Base-by-base conservation (phyloP, 1,140 invertebrate genomes). In the Magallana gigas region DNA sequence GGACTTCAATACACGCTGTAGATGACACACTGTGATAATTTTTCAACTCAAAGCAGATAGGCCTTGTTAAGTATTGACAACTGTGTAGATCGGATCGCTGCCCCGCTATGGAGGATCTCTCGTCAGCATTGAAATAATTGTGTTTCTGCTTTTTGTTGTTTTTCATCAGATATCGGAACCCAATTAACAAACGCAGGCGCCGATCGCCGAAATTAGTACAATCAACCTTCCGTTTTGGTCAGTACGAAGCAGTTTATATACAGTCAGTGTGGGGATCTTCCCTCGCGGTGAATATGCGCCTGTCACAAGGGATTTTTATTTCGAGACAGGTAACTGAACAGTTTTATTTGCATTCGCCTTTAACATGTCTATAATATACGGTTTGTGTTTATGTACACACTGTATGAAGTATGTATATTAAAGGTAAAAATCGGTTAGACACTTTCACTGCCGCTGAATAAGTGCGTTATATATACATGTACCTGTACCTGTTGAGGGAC, bases 11-110 rank as follows among this genome's bases (percentile, higher is more conserved):
- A n/a, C 16, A 29, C 68, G 18, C 7, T 76, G 23, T 36, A 76
- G 68, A 76, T 76, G 68, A 29, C 68, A 23, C 8, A 76, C 23
- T 76, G 23, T 23, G 68, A 76, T 76, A 76, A 12, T 11, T 36
- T 48, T 29, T 29, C 68, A 23, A 76, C 68, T 76, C 68, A 76
- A 76, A 76, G 68, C 36, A 48, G 68, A 76, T 14, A 48, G 36
- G 36, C 23, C 68, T 76, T 23, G 68, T 76, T 76, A 76, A 9
- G 68, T 76, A 76, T 76, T 76, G 68, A 76, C 68, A 76, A 76
- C 68, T 12, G 68, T 11, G 36, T 6, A 29, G 68, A 29, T 23
- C 68, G 68, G 68, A 29, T 76, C 68, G 36, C 23, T 76, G 18
- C 18, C 36, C 36, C 36, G 23, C 23, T 29, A 76, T 76, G 36